A percentile compares a stretch with the other conserved stretches of the same genome.
Evolutionary conservation across 2,113 vertebrate genomes (phyloP).

Genomic region (Anas platyrhynchos): DNA sequence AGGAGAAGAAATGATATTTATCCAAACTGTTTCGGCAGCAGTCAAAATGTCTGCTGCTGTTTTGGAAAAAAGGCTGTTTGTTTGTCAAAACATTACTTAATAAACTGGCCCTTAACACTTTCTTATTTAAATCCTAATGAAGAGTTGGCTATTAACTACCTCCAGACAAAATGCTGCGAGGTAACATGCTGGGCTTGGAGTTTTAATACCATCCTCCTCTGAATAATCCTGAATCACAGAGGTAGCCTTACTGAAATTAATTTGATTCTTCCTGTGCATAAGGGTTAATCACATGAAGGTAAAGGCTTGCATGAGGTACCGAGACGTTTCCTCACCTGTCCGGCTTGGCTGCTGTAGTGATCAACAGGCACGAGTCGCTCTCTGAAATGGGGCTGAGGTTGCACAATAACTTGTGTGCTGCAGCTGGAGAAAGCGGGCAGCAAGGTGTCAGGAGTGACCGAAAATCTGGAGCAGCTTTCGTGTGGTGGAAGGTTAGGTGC

Average conservation of each 20-base stretch:
- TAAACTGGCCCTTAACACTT: background rate
- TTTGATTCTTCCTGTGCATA: constrained; percentile 25
- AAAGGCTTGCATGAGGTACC: background rate
- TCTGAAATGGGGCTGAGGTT: background rate
- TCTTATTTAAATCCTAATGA: constrained; percentile 64
- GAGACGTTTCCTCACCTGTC: background rate
- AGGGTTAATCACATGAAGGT: background rate
- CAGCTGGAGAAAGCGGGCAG: background rate
- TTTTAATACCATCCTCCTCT: background rate
- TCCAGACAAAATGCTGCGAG: constrained; percentile 57
- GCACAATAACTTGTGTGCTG: accelerated
- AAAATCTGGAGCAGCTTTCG: background rate
- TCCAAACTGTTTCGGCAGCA: constrained; percentile 41
- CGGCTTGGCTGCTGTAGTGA: background rate
- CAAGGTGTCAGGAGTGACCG: background rate
- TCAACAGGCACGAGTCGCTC: background rate
- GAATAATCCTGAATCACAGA: constrained; percentile 33
- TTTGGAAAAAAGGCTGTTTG: constrained; percentile 67
- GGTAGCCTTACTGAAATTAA: background rate
- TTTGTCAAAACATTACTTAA: constrained; percentile 72
- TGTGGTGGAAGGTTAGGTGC: background rate
- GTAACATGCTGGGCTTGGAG: background rate
- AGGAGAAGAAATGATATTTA: constrained; percentile 38
- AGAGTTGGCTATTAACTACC: constrained; percentile 64
- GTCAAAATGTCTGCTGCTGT: constrained; percentile 73